Evolutionary conservation across 2,888 invertebrate species (phyloP).

Genomic region (Zaprionus bogoriensis): DNA sequence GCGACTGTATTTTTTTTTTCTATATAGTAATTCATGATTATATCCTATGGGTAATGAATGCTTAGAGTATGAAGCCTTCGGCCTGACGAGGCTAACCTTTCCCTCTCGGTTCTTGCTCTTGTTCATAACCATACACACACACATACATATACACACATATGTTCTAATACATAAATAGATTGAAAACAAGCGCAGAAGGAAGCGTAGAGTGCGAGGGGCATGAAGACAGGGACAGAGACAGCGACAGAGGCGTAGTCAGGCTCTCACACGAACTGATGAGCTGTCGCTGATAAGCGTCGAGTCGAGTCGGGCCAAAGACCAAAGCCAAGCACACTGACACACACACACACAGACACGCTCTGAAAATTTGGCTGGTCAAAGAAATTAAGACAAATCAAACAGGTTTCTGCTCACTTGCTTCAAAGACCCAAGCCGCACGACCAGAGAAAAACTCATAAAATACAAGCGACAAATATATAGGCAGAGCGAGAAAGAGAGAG

Average conservation of each 20-base stretch:
- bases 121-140: too few relatives aligned
- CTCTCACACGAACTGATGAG: slow-evolving; percentile 48
- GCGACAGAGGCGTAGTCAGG: slow-evolving; percentile 9
- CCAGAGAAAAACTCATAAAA: neutral
- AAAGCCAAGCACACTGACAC: neutral
- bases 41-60: too few relatives aligned
- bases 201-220: slow-evolving; percentile 10
- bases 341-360: slow-evolving; percentile 2
- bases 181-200: slow-evolving; percentile 7
- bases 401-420: slow-evolving; percentile 48
- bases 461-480: neutral
- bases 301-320: slow-evolving; percentile 1
- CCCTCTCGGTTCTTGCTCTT: too few relatives aligned
- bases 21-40: too few relatives aligned
- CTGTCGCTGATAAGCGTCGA: slow-evolving; percentile 51
- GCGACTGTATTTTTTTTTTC: too few relatives aligned
- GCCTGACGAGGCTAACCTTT: too few relatives aligned
- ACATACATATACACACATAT: too few relatives aligned
- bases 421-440: slow-evolving; percentile 26
- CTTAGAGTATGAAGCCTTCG: too few relatives aligned
- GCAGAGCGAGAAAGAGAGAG: neutral
- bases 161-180: neutral
- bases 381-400: slow-evolving; percentile 72
- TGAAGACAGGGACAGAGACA: neutral
- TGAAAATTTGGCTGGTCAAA: slow-evolving; percentile 43